Evolutionary conservation across 1,140 invertebrate genomes (phyloP), one percentile per base, ranked within the genome.

Genomic region (Caenorhabditis inopinata): DNA sequence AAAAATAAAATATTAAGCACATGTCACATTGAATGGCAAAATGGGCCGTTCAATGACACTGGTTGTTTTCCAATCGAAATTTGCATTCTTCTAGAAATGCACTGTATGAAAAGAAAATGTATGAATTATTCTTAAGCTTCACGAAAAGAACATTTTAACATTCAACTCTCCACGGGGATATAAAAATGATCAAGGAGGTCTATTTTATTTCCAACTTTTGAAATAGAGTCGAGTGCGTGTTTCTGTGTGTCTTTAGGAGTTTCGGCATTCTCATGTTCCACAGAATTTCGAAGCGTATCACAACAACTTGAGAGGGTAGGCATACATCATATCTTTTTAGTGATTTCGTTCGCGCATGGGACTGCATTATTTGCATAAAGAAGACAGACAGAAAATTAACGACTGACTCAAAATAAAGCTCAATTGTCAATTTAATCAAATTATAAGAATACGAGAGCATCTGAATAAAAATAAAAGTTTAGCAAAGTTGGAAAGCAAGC

Each of bases 181-280:
- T 42, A 42, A 58, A 51, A 29, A 58, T 32, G 51, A 58, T 32
- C 51, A 32, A 14, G 51, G 12, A 32, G 51, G 51, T 29, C 49
- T 27, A 14, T 51, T 51, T 51, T 51, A 51, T 51, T 62, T 16
- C 11, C 12, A 42, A 42, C 5, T 68, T 38, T 38, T 7, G 32
- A 38, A 68, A 68, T 21, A 18, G 6, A 68, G 32, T 25, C 6
- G 27, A 58, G 27, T 16, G 27, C 12, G 11, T 14, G 9, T 58
- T 2, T 32, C 16, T 58, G 53, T 32, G 21, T 68, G 51, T 32
- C 27, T 58, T 68, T 58, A 16, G 32, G 38, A 7, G 32, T 68
- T 68, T 68, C 58, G 58, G 58, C 58, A 68, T 68, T 38, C 58
- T 38, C 58, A 68, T 68, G 58, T 68, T 68, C 58, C 58, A 68